Conservation (phyloP, 1,140 invertebrate genomes). For the Pseudomyrmex gracilis region DNA sequence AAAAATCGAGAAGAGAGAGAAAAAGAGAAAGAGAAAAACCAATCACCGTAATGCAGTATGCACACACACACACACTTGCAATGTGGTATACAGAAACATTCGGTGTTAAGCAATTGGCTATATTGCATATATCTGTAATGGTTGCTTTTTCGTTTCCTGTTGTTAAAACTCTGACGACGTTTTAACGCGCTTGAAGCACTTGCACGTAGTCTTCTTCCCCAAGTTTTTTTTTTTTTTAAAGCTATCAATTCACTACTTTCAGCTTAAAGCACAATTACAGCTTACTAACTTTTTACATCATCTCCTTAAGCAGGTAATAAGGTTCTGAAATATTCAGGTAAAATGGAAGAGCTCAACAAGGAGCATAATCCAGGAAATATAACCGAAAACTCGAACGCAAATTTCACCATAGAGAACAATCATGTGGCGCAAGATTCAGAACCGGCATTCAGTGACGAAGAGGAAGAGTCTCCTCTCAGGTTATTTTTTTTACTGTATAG, state of each 20-base stretch:
- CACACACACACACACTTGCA: too few species aligned
- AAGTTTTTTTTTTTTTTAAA: slow-evolving; percentile 32
- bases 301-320: slow-evolving; percentile 83
- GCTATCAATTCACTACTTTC: slow-evolving; percentile 61
- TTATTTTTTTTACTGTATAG: slow-evolving; percentile 40
- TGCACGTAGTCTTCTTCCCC: background rate
- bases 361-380: slow-evolving; percentile 85
- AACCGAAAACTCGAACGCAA: slow-evolving; percentile 76
- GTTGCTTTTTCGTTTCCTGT: too few species aligned
- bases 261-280: slow-evolving; percentile 75
- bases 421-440: slow-evolving; percentile 87
- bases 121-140: too few species aligned
- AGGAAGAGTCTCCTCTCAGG: slow-evolving; percentile 88
- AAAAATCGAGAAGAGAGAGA: too few species aligned
- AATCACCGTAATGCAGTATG: too few species aligned
- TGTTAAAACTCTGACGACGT: too few species aligned
- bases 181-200: too few species aligned
- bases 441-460: slow-evolving; percentile 93
- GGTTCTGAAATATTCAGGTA: slow-evolving; percentile 84
- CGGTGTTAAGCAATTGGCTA: too few species aligned
- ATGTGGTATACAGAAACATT: too few species aligned
- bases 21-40: too few species aligned
- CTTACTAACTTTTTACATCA: slow-evolving; percentile 82
- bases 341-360: slow-evolving; percentile 86
- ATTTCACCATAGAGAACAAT: slow-evolving; percentile 81